Percentiles rank a stretch among this genome's conserved stretches.
phyloP scores from a whole-genome alignment of 2,797 vertebrate genomes.

The Margarornis squamiger region DNA sequence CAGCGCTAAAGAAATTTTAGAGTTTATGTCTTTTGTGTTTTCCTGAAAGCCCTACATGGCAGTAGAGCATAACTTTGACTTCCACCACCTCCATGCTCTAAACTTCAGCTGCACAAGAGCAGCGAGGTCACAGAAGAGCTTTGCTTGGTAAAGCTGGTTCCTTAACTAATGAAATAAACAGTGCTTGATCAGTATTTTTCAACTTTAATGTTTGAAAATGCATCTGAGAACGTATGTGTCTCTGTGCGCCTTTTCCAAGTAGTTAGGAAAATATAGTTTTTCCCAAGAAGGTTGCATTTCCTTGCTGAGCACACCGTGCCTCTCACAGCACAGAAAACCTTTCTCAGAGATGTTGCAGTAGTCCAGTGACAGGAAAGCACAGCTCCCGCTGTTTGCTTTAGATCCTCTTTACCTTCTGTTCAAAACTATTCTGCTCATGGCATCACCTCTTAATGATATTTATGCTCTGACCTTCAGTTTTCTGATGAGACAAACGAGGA shows the following conservation, averaged over 20 bases:
- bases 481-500: background rate
- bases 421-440: background rate
- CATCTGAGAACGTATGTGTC: background rate
- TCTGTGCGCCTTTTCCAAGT: background rate
- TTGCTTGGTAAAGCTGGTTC: background rate
- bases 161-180: background rate
- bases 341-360: background rate
- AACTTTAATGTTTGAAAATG: background rate
- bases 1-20: conserved; percentile 1
- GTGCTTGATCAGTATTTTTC: background rate
- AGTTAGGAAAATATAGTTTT: background rate
- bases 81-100: background rate
- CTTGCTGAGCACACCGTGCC: background rate
- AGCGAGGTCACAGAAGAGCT: accelerated
- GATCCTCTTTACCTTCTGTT: background rate
- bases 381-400: background rate
- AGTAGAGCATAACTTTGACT: background rate
- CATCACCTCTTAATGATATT: background rate
- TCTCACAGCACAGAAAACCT: background rate
- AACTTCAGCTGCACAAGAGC: background rate
- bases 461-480: background rate
- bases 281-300: background rate
- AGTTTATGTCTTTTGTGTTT: conserved; percentile 7
- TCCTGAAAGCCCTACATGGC: background rate
- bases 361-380: background rate